phyloP scores from a whole-genome alignment of 2,888 invertebrate genomes.

The Parnassius glacialis region DNA sequence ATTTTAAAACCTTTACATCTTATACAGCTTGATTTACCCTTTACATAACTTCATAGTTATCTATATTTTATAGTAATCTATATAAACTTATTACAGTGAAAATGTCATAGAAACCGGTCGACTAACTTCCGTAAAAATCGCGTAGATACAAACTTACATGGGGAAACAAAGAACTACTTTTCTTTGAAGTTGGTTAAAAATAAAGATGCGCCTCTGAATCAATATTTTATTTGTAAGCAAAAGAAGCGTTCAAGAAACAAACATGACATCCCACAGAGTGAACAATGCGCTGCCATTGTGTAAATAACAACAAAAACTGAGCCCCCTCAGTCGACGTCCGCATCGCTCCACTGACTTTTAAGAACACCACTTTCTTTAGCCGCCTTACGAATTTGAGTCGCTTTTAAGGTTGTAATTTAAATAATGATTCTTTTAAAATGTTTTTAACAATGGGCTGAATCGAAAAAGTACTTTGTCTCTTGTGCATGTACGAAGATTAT shows the following conservation, averaged over 20 bases:
- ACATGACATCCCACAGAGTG: neutral
- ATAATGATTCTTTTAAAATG: neutral
- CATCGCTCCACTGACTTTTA: slow-evolving; percentile 1
- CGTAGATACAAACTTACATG: neutral
- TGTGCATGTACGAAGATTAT: too few relatives aligned
- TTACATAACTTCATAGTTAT: too few relatives aligned
- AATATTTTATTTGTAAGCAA: neutral
- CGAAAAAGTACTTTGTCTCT: too few relatives aligned
- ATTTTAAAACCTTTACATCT: too few relatives aligned
- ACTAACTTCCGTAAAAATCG: neutral
- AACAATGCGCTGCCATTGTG: neutral
- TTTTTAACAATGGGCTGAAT: too few relatives aligned
- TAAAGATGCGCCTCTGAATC: neutral
- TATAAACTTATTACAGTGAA: too few relatives aligned
- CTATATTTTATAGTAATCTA: too few relatives aligned
- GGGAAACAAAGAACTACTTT: neutral
- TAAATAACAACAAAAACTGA: slow-evolving; percentile 4
- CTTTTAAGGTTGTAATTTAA: neutral
- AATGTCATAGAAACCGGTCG: too few relatives aligned
- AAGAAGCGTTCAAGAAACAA: neutral
- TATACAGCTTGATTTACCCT: too few relatives aligned
- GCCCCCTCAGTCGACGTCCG: neutral
- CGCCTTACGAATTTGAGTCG: neutral
- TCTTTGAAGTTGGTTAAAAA: neutral
- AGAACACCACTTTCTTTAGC: slow-evolving; percentile 11